A percentile compares a stretch with the other conserved stretches of the same genome.
phyloP scores from a whole-genome alignment of 2,113 vertebrate species.

The Tiliqua scincoides region DNA sequence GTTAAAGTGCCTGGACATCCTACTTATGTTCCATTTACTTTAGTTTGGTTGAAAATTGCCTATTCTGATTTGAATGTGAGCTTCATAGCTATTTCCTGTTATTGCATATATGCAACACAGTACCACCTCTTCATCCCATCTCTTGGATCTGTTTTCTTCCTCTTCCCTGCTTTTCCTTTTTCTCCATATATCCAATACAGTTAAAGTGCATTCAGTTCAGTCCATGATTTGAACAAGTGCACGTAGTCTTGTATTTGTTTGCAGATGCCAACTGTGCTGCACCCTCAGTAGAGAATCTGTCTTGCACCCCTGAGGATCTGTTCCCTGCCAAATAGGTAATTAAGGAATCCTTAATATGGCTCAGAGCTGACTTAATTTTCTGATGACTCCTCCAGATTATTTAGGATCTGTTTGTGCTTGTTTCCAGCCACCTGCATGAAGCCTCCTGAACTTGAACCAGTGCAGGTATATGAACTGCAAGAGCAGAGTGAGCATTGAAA shows the following conservation, averaged over 20 bases:
- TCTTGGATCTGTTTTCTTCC: not conserved
- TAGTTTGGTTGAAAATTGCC: not conserved
- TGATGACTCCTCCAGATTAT: not conserved
- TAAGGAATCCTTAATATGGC: not conserved
- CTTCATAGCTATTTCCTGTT: not conserved
- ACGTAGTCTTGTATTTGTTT: not conserved
- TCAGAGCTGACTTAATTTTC: not conserved
- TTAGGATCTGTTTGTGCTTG: not conserved
- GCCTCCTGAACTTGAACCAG: not conserved
- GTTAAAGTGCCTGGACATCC: not conserved
- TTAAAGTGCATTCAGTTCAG: not conserved
- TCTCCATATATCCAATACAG: not conserved
- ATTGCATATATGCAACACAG: not conserved
- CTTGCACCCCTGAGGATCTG: not conserved
- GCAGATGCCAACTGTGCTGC: not conserved
- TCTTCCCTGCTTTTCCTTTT: not conserved
- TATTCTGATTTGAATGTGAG: not conserved
- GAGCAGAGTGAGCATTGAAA: not conserved
- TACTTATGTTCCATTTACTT: not conserved
- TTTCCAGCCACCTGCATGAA: not conserved
- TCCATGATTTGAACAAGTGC: not conserved
- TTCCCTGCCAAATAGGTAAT: not conserved
- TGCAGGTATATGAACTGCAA: not conserved
- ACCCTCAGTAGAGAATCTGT: not conserved
- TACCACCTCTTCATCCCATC: not conserved